Conservation (phyloP, 2,888 invertebrate species). For the Cerastis leucographa region DNA sequence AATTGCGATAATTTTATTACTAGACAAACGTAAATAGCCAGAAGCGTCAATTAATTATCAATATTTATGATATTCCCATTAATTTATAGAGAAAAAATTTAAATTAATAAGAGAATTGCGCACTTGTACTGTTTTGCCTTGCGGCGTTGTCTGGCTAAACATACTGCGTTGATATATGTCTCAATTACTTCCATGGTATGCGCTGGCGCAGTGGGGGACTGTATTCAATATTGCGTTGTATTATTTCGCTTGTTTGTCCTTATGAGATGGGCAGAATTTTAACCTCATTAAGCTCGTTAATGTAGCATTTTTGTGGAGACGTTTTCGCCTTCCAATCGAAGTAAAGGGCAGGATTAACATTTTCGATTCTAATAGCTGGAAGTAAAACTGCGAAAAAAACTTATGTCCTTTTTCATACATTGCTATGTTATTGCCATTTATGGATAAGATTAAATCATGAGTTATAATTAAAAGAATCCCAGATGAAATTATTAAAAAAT, state of each 20-base stretch:
- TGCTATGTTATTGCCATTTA: neutral
- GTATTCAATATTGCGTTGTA: conserved; percentile 74
- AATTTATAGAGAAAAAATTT: conserved; percentile 63
- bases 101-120: conserved; percentile 53
- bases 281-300: conserved; percentile 28
- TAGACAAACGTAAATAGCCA: conserved; percentile 49
- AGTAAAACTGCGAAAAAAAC: neutral
- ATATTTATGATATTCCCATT: conserved; percentile 61
- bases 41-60: conserved; percentile 62
- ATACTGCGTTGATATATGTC: conserved; percentile 82
- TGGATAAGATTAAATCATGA: neutral
- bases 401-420: neutral
- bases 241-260: conserved; percentile 70
- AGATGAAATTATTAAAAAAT: too few species aligned
- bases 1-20: conserved; percentile 54
- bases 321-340: neutral
- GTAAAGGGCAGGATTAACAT: neutral
- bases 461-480: neutral
- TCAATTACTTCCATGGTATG: conserved; percentile 81
- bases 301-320: neutral
- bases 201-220: conserved; percentile 80
- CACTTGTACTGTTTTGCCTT: conserved; percentile 65
- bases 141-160: conserved; percentile 60
- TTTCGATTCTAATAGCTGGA: neutral
- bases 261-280: conserved; percentile 45